Evolutionary conservation across 2,888 invertebrate species (phyloP).

Genomic region (Eupithecia inturbata): DNA sequence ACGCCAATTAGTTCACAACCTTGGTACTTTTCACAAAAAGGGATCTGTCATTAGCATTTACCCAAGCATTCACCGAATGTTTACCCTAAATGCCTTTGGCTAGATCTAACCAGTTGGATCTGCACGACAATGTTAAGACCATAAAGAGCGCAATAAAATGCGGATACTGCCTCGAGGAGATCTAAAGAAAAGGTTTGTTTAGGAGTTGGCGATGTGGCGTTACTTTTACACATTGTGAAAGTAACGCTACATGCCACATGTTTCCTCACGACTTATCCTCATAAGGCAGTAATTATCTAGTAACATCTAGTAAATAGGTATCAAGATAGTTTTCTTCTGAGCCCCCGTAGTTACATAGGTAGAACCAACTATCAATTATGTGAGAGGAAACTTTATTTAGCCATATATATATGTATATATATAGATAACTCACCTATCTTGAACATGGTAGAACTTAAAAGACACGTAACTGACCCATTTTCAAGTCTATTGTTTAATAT

Average conservation of each 20-base stretch:
- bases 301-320: background rate
- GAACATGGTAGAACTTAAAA: background rate
- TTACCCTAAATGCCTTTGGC: constrained; percentile 8
- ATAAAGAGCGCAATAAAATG: constrained; percentile 24
- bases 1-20: background rate
- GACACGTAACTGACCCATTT: background rate
- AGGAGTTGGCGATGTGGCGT: too few relatives aligned
- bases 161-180: constrained; percentile 22
- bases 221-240: background rate
- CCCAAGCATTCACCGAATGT: constrained; percentile 3
- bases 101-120: constrained; percentile 23
- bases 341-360: too few relatives aligned
- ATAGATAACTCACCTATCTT: background rate
- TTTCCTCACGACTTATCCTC: background rate
- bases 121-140: constrained; percentile 26
- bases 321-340: background rate
- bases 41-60: background rate
- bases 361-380: too few relatives aligned
- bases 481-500: constrained; percentile 14
- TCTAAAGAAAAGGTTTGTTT: constrained; percentile 21
- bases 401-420: too few relatives aligned
- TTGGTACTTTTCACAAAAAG: background rate
- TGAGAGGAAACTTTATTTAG: too few relatives aligned
- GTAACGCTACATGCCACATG: background rate
- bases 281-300: background rate